Evolutionary conservation across 2,888 invertebrate species (phyloP), one percentile per base, ranked within the genome.

Genomic region (Dynastes grantii): DNA sequence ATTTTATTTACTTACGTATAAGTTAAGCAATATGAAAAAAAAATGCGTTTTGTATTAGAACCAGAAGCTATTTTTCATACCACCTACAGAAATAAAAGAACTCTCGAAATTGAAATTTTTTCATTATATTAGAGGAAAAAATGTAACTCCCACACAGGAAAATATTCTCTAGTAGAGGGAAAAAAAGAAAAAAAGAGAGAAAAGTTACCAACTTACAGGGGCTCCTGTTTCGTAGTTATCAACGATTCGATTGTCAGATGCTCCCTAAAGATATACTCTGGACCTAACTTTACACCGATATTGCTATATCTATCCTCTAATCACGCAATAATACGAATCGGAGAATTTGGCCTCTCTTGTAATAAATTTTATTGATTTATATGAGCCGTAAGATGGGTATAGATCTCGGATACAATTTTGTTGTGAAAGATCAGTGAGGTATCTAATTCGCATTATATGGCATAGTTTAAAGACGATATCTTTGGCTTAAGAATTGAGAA

Each of bases 231-330:
- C 37, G 68, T 68, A 68, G 68, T 49, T 68, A 68, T 49, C 68
- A 49, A 49, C 68, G 68, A 68, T 68, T 49, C 49, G 68, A 68
- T 68, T 68, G 49, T 68, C 68, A 68, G 68, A 68, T 68, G 68
- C 37, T 68, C 68, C 68, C 68, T 68, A n/a, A 68, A 68, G 68
- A 68, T 68, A 68, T 51, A 68, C 68, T 61, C 51, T 16, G 49
- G 49, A 51, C 51, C 49, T 68, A 68, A 51, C 68, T 32, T 40
- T 16, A 8, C 65, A 40, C 40, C 40, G 65, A 65, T 65, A 65
- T 68, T 68, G 68, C 49, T 22, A 45, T 68, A 68, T 68, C 68
- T 68, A 68, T 49, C 45, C 49, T 49, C 45, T 68, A 68, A 68
- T 68, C 68, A 49, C 45, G 22, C 68, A 68, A 27, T 68, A 68